Evolutionary conservation across 30 jellyfish, hydroid and myxozoan species (phyloP), one percentile per base, ranked within the genome.

Genomic region (Cassiopea andromeda): DNA sequence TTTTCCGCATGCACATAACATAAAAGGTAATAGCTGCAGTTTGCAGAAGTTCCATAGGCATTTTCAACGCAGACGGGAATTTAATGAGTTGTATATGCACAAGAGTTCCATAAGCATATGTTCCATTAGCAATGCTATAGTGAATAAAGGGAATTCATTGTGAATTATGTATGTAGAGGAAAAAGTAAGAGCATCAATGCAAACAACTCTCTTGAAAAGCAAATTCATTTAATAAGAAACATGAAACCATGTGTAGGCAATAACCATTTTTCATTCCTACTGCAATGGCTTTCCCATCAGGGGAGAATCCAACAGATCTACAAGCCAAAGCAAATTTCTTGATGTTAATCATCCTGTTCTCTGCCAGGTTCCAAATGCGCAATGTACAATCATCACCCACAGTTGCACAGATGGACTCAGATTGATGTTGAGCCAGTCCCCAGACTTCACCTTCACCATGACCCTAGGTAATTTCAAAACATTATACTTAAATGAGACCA

Each of bases 401-500:
- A 1, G 99, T 95, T 1, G 98, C 99, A 82, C 91, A 81, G 43
- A 80, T 38, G 14, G 84, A 80, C 79, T 73, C 91, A 15, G 95
- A 69, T 54, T 98, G 99, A 79, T 91, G 97, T 17, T 83, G 95
- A 2, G 97, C 93, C 43, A 95, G 84, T 7, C 99, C 99, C 99
- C 99, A 95, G 7, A 95, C 93, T 73, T 95, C 99, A 6, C 99
- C 99, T 83, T 90, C 97, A 46, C 97, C 93, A 72, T 95, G 99
- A 10, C 99, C 99, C 99, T 95, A 27, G 38, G 38, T 27, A 27
- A 27, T 27, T 27, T 27, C 38, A 27, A 27, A 27, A 27, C 38
- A 27, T 27, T 27, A 27, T 27, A 27, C 38, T 27, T 64, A 71
- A 43, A 46, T 14, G 46, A 83, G 16, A 13, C 16, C 64, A 54